Base-by-base conservation (phyloP, 2,113 vertebrate species). In the Perognathus longimembris region DNA sequence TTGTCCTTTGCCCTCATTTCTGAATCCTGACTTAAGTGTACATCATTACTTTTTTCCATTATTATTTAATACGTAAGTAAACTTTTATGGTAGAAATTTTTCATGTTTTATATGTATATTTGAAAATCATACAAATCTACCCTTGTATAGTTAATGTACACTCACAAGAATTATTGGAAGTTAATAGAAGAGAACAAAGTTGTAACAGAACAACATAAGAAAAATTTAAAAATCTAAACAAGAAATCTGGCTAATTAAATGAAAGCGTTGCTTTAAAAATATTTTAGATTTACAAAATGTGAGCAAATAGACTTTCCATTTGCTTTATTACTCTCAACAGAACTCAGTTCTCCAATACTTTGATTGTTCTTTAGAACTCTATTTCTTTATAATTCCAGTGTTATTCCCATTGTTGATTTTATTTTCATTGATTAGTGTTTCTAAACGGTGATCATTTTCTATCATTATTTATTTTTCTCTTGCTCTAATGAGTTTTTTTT, bases 241-340 rank as follows among this genome's bases (percentile, higher is more conserved):
- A 18, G 14, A 54, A 14, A 17, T 12, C 50, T 54, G 64, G 36
- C 50, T 38, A 57, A 1, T 21, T 15, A 45, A 45, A 12, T 45
- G 17, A 15, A 15, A 54, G 4, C 17, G 50, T 54, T 54, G 50
- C 14, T 54, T 54, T 54, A 54, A 54, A 57, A 20, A 1, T 6
- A 1, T 45, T 64, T 42, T 45, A 36, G 0, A 45, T 63, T 77
- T 71, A 40, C 3, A 73, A 38, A 24, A 24, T 34, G 75, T 70
- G 24, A 64, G 12, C 0, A 12, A 24, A 73, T 18, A 32, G 30
- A 54, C 63, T 61, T 28, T 18, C 7, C 32, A 24, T 3, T 18
- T 26, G n/a, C 3, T 26, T 14, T 36, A 0, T 12, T 9, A 4
- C 14, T 45, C 9, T 5, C 5, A 42, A 1, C 22, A 1, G 4